These are phyloP conservation scores for Sorex maritimensis DNA, from an alignment of 2,797 vertebrate genomes.

Conservation along the genomic window DNA sequence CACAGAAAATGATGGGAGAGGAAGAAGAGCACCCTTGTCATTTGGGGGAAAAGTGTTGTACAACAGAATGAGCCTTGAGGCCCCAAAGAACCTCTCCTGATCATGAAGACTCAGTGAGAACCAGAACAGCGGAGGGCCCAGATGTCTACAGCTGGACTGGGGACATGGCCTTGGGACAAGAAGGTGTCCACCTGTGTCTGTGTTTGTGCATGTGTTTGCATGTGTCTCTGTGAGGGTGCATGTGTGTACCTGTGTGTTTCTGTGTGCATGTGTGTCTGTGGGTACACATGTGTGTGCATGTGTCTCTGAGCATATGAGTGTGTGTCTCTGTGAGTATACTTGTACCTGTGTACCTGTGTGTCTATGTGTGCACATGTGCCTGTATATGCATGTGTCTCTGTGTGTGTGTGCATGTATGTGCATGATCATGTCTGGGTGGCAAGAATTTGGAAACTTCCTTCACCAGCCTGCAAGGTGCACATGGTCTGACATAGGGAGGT, in stretches of 20 bases:
- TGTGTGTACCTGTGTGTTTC: no score
- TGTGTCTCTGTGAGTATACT: no score
- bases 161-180: neutral
- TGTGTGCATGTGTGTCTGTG: no score
- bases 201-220: no score
- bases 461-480: neutral
- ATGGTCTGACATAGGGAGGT: neutral
- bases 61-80: neutral
- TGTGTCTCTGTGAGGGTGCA: no score
- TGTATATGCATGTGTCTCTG: no score
- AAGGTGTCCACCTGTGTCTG: neutral
- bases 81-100: neutral
- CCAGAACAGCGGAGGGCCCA: neutral
- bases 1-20: neutral
- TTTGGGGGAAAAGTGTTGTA: neutral
- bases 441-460: neutral
- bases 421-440: no score
- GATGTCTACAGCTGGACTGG: neutral
- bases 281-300: no score
- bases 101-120: neutral
- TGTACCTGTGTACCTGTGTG: no score
- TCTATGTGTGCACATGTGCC: no score
- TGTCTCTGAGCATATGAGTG: no score
- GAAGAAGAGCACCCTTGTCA: accelerated
- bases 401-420: no score